phyloP scores from a whole-genome alignment of 2,888 invertebrate genomes.

The Drosophila vallismaia region DNA sequence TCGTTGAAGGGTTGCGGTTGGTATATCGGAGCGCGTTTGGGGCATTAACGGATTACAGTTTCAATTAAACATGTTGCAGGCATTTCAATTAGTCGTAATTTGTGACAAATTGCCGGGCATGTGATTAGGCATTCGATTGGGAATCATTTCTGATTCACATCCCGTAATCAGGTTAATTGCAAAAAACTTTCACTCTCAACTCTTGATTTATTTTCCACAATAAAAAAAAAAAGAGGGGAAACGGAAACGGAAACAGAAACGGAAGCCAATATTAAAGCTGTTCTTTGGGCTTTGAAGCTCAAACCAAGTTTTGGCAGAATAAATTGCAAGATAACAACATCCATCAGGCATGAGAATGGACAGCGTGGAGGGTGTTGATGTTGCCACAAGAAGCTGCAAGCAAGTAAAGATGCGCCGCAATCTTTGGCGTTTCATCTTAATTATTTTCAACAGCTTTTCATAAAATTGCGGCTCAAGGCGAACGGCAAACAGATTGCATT shows the following conservation, averaged over 20 bases:
- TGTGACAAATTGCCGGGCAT: slow-evolving; percentile 50
- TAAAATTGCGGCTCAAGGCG: slow-evolving; percentile 54
- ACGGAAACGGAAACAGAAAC: too few species aligned
- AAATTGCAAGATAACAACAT: slow-evolving; percentile 37
- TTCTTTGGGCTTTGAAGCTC: too few species aligned
- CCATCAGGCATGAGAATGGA: slow-evolving; percentile 18
- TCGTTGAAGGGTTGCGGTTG: not conserved
- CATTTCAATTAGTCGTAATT: slow-evolving; percentile 59
- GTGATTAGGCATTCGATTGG: not conserved
- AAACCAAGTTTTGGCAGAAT: not conserved
- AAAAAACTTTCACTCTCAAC: not conserved
- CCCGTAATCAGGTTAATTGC: not conserved
- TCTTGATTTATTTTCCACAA: too few species aligned
- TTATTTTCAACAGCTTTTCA: slow-evolving; percentile 71
- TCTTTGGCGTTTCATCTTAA: slow-evolving; percentile 62
- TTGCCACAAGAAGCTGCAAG: slow-evolving; percentile 3
- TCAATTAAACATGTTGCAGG: slow-evolving; percentile 51
- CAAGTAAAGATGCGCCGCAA: slow-evolving; percentile 32
- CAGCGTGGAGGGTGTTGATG: too few species aligned
- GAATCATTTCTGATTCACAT: too few species aligned
- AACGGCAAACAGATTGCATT: slow-evolving; percentile 62
- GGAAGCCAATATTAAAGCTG: too few species aligned
- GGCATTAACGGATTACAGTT: slow-evolving; percentile 58
- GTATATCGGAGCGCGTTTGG: slow-evolving; percentile 6
- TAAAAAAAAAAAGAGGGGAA: too few species aligned